Conservation (phyloP, 2,797 vertebrate species). For the Hippocampus kuda region DNA sequence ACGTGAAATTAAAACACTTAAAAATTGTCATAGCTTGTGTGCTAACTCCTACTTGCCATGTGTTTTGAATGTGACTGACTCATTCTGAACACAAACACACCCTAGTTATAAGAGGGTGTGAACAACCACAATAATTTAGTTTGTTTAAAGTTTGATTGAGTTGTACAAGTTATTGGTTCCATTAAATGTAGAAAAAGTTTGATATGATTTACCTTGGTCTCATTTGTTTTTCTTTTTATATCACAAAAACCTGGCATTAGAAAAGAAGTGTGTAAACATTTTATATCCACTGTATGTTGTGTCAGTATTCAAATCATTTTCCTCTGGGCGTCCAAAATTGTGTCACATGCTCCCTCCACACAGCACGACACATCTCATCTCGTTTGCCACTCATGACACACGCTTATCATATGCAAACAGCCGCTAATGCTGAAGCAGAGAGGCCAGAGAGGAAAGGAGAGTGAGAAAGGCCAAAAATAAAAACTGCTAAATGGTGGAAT, state of each 20-base stretch:
- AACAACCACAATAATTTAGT: background rate
- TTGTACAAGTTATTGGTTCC: background rate
- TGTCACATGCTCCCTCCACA: background rate
- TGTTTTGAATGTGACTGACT: background rate
- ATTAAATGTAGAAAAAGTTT: background rate
- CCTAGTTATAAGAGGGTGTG: background rate
- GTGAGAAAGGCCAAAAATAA: slow-evolving; percentile 29
- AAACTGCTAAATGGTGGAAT: slow-evolving; percentile 7
- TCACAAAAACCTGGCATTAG: background rate
- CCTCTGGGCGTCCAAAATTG: background rate
- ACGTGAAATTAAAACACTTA: background rate
- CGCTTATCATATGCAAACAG: slow-evolving; percentile 55
- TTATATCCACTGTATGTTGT: background rate
- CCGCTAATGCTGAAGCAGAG: slow-evolving; percentile 15
- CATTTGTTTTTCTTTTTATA: background rate
- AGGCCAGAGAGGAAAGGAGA: slow-evolving; percentile 22
- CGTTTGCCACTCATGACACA: slow-evolving; percentile 17
- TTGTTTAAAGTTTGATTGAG: background rate
- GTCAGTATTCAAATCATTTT: background rate
- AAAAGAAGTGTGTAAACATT: background rate
- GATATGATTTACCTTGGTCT: background rate
- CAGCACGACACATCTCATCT: background rate
- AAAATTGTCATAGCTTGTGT: too few species aligned
- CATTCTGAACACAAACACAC: background rate
- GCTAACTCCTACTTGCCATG: too few species aligned